Conservation (phyloP, 1,140 invertebrate species). For the Bactericera cockerelli region DNA sequence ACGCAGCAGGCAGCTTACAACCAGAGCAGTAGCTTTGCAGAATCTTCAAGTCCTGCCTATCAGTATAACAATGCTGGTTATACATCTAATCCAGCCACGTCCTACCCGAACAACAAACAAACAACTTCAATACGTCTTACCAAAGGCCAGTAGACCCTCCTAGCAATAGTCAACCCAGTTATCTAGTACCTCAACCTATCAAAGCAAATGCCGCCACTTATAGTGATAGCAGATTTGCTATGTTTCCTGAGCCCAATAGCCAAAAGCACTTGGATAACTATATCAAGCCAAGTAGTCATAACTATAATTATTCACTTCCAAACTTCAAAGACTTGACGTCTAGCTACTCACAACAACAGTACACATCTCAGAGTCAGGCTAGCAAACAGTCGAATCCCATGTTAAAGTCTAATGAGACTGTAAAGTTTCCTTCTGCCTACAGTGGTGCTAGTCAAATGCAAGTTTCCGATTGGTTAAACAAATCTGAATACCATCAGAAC, state of each 20-base stretch:
- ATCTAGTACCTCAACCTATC: conserved; percentile 5
- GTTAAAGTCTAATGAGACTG: background rate
- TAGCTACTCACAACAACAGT: background rate
- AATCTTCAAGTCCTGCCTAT: no score
- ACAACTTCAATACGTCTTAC: background rate
- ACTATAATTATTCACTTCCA: background rate
- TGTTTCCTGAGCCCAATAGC: background rate
- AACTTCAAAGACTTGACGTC: conserved; percentile 6
- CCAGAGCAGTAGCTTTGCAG: background rate
- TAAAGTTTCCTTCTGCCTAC: background rate
- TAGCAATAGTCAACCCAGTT: conserved; percentile 3
- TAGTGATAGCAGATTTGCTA: conserved; percentile 2
- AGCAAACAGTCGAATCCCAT: background rate
- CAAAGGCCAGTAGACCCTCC: conserved; percentile 3
- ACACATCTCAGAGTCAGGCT: background rate
- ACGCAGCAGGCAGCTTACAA: background rate
- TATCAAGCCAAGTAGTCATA: conserved; percentile 1
- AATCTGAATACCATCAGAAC: background rate
- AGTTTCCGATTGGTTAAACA: background rate
- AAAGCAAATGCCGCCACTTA: conserved; percentile 7
- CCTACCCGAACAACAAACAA: background rate
- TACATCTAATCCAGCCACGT: background rate
- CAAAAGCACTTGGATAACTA: conserved; percentile 4
- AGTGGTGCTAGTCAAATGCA: background rate
- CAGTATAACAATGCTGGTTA: background rate